phyloP scores from a whole-genome alignment of 1,140 invertebrate species.

The Aphis gossypii region DNA sequence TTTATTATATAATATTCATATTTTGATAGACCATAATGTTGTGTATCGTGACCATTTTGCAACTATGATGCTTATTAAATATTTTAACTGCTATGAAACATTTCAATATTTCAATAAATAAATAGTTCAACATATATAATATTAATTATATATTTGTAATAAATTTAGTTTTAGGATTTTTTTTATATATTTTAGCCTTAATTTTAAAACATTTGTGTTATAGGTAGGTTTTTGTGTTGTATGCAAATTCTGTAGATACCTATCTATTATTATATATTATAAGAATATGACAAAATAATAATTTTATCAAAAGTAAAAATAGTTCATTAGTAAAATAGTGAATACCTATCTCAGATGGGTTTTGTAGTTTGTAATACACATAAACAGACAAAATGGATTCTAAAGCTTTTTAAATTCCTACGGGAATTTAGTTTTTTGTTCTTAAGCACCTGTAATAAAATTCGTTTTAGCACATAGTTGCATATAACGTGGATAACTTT shows the following conservation, averaged over 20 bases:
- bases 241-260: background rate
- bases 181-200: too few relatives aligned
- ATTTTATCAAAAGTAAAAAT: background rate
- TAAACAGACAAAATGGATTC: conserved; percentile 6
- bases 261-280: background rate
- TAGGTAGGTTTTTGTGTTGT: background rate
- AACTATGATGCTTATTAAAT: background rate
- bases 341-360: background rate
- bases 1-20: background rate
- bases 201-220: too few relatives aligned
- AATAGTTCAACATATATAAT: background rate
- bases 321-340: background rate
- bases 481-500: background rate
- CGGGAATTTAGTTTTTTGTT: background rate
- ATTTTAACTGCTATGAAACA: background rate
- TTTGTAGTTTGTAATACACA: background rate
- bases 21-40: background rate
- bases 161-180: background rate
- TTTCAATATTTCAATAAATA: background rate
- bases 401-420: background rate
- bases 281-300: background rate
- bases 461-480: background rate
- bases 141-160: background rate
- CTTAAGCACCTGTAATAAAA: conserved; percentile 8
- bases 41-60: background rate